These are phyloP conservation scores for Ptilonorhynchus violaceus DNA, from an alignment of 2,113 vertebrate species.

Conservation along the genomic window DNA sequence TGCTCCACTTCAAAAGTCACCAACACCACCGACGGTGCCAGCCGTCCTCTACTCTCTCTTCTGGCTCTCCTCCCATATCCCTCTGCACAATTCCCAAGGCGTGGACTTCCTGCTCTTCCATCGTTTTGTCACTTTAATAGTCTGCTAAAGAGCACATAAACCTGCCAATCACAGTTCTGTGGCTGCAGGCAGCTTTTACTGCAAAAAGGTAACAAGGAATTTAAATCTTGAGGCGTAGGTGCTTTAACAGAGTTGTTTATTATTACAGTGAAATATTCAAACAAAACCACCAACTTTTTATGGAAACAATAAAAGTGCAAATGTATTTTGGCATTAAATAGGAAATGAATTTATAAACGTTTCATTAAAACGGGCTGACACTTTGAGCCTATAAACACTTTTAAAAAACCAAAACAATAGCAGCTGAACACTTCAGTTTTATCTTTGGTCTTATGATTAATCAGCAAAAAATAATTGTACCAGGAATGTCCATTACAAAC, in stretches of 20 bases:
- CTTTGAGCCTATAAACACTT: slow-evolving; percentile 9
- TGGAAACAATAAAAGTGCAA: slow-evolving; percentile 69
- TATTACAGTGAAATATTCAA: slow-evolving; percentile 62
- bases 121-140: background rate
- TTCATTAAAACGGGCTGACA: slow-evolving; percentile 11
- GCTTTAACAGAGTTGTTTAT: slow-evolving; percentile 67
- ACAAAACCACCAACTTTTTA: slow-evolving; percentile 23
- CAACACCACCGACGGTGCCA: background rate
- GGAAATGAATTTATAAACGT: slow-evolving; percentile 25
- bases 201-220: background rate
- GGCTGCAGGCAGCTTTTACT: background rate
- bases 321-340: slow-evolving; percentile 61
- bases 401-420: background rate
- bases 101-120: background rate
- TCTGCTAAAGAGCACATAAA: background rate
- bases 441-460: slow-evolving; percentile 66
- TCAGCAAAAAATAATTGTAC: slow-evolving; percentile 40
- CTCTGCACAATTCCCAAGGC: background rate
- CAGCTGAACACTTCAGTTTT: slow-evolving; percentile 45
- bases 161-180: background rate
- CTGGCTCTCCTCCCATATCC: background rate
- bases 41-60: background rate
- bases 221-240: background rate
- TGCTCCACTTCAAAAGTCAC: background rate
- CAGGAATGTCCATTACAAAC: background rate